Base-by-base conservation (phyloP, 2,113 vertebrate genomes). In the Phaethon lepturus region DNA sequence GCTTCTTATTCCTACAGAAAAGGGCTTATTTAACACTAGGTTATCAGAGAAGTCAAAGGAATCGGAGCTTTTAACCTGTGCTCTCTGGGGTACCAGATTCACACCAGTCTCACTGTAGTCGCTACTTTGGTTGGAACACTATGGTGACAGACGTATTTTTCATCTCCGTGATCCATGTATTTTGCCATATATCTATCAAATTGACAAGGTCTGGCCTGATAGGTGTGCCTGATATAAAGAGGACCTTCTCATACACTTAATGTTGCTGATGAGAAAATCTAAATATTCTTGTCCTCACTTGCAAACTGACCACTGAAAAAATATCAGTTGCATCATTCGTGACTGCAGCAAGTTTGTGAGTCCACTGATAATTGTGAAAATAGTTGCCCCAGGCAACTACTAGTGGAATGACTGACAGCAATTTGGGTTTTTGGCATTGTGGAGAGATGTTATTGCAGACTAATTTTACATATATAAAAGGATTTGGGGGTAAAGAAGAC, bases 311-410 rank as follows among this genome's bases (percentile, higher is more conserved):
- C 45, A 64, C 28, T 9, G 23, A 7, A 68, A 75, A 74, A 44
- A 77, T 26, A 29, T 24, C 18, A 33, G 55, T 87, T 71, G 22
- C 45, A 62, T 90, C 53, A 79, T 85, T 89, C 0, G 4, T 91
- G 74, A 86, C 68, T 62, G 80, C 73, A 90, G 35, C 29, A 94
- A 86, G 40, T 88, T 95, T 0, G 0, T 92, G 79, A 86, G 94
- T 91, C 86, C 68, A 45, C 83, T 89, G 83, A 59, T 71, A 81
- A 88, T 38, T 96, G 86, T 84, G 84, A 78, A 91, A 91, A 67
- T 79, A 91, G 75, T 95, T 97, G 94, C 83, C 86, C 86, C 68
- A 91, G 86, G 86, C 88, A 97, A 81, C 83, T 93, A 44, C 68
- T 38, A 40, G 64, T 68, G 33, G 40, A 89, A 87, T 89, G 83